Evolutionary conservation across 2,888 invertebrate species (phyloP).

Genomic region (Syrista parreyssii): DNA sequence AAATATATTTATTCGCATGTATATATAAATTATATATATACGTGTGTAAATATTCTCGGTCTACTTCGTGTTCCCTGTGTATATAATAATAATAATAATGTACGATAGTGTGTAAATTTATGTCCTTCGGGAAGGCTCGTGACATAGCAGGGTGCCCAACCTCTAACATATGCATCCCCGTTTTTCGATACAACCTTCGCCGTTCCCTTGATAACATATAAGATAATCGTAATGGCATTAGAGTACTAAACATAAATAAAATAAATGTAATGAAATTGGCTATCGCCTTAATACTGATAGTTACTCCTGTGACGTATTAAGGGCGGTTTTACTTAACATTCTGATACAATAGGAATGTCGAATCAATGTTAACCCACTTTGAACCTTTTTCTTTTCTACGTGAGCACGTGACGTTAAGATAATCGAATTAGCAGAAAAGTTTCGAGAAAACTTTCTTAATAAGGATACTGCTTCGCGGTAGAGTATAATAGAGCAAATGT

Average conservation of each 20-base stretch:
- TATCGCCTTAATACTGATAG: neutral
- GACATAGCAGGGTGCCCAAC: neutral
- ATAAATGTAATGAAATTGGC: neutral
- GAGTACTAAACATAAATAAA: neutral
- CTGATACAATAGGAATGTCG: neutral
- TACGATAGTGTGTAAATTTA: neutral
- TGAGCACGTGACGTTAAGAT: neutral
- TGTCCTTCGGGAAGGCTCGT: neutral
- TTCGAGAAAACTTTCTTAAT: neutral
- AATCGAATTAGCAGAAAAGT: neutral
- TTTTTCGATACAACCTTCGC: neutral
- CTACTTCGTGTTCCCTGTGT: neutral
- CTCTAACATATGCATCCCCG: neutral
- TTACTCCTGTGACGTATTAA: neutral
- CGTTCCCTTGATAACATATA: neutral
- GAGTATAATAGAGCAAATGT: neutral
- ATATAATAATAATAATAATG: neutral
- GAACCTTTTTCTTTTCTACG: neutral
- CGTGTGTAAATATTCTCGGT: neutral
- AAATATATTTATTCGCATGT: neutral
- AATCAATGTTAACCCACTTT: neutral
- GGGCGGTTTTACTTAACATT: neutral
- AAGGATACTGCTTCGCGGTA: neutral
- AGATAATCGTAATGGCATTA: neutral
- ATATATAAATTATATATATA: neutral